phyloP scores from a whole-genome alignment of 2,797 vertebrate species.

The Tympanoctomys barrerae region DNA sequence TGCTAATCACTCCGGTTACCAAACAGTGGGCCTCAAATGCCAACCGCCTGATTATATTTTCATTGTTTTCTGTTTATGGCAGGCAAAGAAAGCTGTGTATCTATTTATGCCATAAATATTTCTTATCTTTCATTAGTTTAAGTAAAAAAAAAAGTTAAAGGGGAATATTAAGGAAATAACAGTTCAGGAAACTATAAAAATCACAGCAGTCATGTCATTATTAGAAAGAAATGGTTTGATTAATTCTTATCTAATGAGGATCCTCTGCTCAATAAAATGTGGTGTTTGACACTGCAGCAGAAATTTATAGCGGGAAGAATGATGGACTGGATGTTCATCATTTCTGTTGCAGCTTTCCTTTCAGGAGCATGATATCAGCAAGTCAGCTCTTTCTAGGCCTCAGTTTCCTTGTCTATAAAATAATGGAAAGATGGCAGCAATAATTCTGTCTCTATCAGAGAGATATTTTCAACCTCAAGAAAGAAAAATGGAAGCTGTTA shows the following conservation, averaged over 20 bases:
- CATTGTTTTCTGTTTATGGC: constrained; percentile 31
- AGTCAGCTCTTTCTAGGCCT: neutral
- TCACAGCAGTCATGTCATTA: neutral
- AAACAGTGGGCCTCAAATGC: neutral
- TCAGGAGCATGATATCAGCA: neutral
- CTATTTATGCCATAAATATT: constrained; percentile 33
- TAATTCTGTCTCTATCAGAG: neutral
- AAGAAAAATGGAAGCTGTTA: neutral
- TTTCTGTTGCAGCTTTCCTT: neutral
- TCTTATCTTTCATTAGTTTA: constrained; percentile 22
- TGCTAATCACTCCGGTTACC: neutral
- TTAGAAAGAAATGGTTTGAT: constrained; percentile 28
- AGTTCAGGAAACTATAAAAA: constrained; percentile 42
- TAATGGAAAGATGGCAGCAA: neutral
- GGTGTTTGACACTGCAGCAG: constrained; percentile 7
- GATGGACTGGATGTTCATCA: neutral
- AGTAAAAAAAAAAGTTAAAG: constrained; percentile 3
- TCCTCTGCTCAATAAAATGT: constrained; percentile 29
- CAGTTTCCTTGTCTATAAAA: constrained; percentile 15
- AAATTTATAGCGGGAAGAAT: neutral
- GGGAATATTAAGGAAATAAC: constrained; percentile 42
- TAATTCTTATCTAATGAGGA: constrained; percentile 44
- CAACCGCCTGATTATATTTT: neutral
- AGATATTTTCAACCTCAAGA: neutral
- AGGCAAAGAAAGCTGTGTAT: constrained; percentile 15